phyloP scores from a whole-genome alignment of 2,113 vertebrate species.

The Probosciger aterrimus region DNA sequence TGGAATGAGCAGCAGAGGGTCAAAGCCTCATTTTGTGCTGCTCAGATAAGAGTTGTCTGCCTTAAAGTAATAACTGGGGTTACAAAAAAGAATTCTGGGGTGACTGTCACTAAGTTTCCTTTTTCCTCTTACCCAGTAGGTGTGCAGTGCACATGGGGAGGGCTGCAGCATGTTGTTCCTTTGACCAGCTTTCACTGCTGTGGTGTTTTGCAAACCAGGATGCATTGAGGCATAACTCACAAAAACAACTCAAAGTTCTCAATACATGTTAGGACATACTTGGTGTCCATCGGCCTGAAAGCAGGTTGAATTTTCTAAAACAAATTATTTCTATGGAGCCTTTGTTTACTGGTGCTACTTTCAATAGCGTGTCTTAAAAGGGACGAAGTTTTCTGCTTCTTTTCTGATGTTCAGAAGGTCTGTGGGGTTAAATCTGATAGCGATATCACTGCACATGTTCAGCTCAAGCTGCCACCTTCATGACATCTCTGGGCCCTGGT shows the following conservation, averaged over 20 bases:
- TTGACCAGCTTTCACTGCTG: background rate
- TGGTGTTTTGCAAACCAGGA: background rate
- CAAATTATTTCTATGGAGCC: background rate
- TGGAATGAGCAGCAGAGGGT: background rate
- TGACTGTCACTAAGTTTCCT: background rate
- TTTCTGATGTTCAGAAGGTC: background rate
- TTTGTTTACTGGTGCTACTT: background rate
- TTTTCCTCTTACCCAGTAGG: background rate
- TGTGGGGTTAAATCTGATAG: background rate
- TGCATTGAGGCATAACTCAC: background rate
- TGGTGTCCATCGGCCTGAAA: background rate
- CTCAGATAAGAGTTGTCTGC: background rate
- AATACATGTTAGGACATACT: background rate
- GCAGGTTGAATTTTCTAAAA: background rate
- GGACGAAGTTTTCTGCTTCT: accelerated
- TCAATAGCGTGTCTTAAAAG: background rate
- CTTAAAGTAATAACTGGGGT: background rate
- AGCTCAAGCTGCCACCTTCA: background rate
- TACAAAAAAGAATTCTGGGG: background rate
- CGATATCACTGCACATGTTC: accelerated
- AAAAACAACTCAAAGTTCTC: background rate
- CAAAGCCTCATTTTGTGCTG: background rate
- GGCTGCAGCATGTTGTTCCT: background rate
- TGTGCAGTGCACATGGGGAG: background rate
- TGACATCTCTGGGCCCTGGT: background rate